Evolutionary conservation across 2,797 vertebrate genomes (phyloP).

Genomic region (Enteromius argenteus): DNA sequence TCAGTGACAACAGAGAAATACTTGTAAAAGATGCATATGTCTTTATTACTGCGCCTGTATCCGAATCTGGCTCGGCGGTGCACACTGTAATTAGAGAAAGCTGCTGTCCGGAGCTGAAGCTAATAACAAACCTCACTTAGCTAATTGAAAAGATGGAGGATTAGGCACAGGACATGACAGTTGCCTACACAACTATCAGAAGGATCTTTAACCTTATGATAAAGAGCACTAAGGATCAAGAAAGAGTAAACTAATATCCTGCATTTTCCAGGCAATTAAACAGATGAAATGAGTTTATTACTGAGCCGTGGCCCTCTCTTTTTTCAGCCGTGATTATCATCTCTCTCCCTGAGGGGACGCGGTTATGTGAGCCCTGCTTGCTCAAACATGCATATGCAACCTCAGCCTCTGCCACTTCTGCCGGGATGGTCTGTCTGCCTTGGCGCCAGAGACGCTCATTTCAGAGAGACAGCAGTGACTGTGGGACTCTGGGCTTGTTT

Average conservation of each 20-base stretch:
- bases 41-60: neutral
- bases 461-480: constrained; percentile 21
- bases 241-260: neutral
- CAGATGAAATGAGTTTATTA: constrained; percentile 31
- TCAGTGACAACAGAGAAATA: neutral
- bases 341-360: constrained; percentile 10
- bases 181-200: constrained; percentile 7
- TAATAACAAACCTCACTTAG: constrained; percentile 34
- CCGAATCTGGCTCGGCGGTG: too few relatives aligned
- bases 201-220: constrained; percentile 3
- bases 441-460: constrained; percentile 44
- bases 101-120: neutral
- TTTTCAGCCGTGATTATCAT: constrained; percentile 25
- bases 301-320: constrained; percentile 44
- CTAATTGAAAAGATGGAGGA: constrained; percentile 10
- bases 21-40: neutral
- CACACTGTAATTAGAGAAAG: constrained; percentile 2
- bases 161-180: neutral
- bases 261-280: constrained; percentile 37
- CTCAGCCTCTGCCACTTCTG: constrained; percentile 6
- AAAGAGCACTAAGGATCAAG: neutral
- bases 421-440: neutral
- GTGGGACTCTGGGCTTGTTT: constrained; percentile 6
- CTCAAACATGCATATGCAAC: constrained; percentile 8
- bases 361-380: neutral